phyloP scores from a whole-genome alignment of 2,113 vertebrate species.

The Xiphophorus hellerii region DNA sequence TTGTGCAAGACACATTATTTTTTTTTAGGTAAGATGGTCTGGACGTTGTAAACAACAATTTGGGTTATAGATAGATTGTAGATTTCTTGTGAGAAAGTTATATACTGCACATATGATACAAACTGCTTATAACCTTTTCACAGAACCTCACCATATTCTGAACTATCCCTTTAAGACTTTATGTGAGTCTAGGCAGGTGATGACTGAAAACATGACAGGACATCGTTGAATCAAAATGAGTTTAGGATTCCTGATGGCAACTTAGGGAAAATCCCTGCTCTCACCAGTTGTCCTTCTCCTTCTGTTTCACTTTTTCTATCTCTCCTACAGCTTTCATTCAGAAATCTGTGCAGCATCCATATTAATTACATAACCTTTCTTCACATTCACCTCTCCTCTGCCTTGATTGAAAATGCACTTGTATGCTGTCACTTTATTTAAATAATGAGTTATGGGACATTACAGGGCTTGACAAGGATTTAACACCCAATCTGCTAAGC shows the following conservation, averaged over 20 bases:
- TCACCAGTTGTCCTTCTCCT: slow-evolving; percentile 12
- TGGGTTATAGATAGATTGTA: not conserved
- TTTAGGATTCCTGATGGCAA: not conserved
- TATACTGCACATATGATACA: no score
- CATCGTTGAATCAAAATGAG: not conserved
- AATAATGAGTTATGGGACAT: slow-evolving; percentile 56
- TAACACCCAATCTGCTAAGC: slow-evolving; percentile 58
- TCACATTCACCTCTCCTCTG: slow-evolving; percentile 9
- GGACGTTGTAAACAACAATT: not conserved
- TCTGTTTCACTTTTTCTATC: slow-evolving; percentile 8
- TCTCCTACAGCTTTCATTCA: slow-evolving; percentile 4
- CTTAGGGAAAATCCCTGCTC: not conserved
- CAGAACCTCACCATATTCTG: no score
- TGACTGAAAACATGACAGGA: not conserved
- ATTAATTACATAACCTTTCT: slow-evolving; percentile 45
- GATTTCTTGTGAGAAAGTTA: not conserved
- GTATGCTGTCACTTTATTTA: slow-evolving; percentile 53
- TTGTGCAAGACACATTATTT: not conserved
- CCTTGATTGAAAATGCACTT: slow-evolving; percentile 45
- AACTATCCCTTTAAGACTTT: not conserved
- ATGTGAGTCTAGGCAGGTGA: not conserved
- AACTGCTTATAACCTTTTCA: no score
- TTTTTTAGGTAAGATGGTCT: not conserved
- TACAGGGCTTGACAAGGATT: slow-evolving; percentile 51
- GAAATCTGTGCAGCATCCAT: slow-evolving; percentile 32